Evolutionary conservation across 2,113 vertebrate genomes (phyloP), one percentile per base, ranked within the genome.

Genomic region (Leptocoma aspasia): DNA sequence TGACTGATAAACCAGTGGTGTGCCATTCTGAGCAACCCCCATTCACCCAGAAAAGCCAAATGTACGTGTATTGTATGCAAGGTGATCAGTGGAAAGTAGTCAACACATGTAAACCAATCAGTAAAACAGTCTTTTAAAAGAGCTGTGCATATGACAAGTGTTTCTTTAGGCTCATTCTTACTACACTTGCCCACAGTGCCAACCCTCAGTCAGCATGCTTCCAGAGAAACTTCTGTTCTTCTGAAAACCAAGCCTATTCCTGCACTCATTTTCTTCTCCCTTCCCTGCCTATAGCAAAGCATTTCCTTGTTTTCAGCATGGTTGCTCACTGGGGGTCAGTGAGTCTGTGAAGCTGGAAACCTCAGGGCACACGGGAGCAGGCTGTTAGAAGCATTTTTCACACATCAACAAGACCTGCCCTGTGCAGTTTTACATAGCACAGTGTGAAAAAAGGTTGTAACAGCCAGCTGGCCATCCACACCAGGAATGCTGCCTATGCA

Each of bases 331-430:
- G 60, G 21, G 42, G 11, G 33, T 64, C 56, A 92, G 60, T 0
- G 0, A 60, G 78, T 8, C 69, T 41, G 39, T 31, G 41, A 78
- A 83, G 86, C 60, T 83, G 91, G 72, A 75, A 82, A 33, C 31
- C 53, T 47, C 83, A 41, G 65, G 33, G 86, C 49, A 79, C 86
- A 72, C 52, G 33, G 86, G 89, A 96, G 54, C 54, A 86, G 71
- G 39, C 88, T 92, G 88, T 73, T 86, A 90, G 70, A 64, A 85
- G 87, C 90, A 79, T 91, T 96, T 92, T 96, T 96, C 86, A 90
- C 86, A 71, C 80, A 92, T 94, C 94, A 94, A 41, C 82, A 89
- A 91, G 89, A 94, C 89, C 86, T 96, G 69, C 44, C 53, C 77
- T 97, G 89, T 86, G 88, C 86, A 92, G 79, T 85, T 94, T 97